These are phyloP conservation scores for Zaprionus taronus DNA, from an alignment of 1,140 invertebrate species.

Conservation along the genomic window DNA sequence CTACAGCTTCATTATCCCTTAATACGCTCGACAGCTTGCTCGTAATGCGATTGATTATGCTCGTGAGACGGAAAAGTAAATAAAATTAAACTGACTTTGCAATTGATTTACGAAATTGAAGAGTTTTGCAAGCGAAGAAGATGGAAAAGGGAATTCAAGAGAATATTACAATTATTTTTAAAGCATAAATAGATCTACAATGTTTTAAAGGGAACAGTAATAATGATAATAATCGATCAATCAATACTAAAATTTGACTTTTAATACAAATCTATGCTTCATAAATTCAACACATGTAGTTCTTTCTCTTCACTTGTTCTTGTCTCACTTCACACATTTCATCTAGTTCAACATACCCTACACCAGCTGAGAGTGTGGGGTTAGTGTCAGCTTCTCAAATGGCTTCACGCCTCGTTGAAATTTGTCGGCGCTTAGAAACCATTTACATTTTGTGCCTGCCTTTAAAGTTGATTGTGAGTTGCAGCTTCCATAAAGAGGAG, in stretches of 20 bases:
- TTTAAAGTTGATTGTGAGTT: conserved; percentile 34
- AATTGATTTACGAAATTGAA: conserved; percentile 20
- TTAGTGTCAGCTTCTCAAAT: conserved; percentile 26
- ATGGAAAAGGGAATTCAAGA: background rate
- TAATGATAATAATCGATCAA: too few relatives aligned
- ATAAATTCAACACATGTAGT: too few relatives aligned
- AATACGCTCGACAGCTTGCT: conserved; percentile 4
- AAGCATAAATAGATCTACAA: background rate
- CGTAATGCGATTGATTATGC: conserved; percentile 20
- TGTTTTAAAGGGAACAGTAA: too few relatives aligned
- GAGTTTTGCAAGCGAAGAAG: background rate
- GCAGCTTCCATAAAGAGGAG: background rate
- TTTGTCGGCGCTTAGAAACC: conserved; percentile 51
- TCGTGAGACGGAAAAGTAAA: conserved; percentile 3
- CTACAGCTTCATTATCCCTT: conserved; percentile 22
- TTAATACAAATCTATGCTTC: too few relatives aligned
- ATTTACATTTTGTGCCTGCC: conserved; percentile 46
- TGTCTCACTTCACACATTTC: too few relatives aligned
- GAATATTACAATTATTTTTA: background rate
- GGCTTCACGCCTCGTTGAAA: conserved; percentile 51
- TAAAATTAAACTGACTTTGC: conserved; percentile 18
- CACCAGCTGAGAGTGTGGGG: background rate
- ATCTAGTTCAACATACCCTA: background rate
- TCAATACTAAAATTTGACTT: too few relatives aligned
- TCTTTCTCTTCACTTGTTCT: too few relatives aligned